These are phyloP conservation scores for Myanophis thanlyinensis DNA, from an alignment of 2,113 vertebrate species.

Conservation along the genomic window DNA sequence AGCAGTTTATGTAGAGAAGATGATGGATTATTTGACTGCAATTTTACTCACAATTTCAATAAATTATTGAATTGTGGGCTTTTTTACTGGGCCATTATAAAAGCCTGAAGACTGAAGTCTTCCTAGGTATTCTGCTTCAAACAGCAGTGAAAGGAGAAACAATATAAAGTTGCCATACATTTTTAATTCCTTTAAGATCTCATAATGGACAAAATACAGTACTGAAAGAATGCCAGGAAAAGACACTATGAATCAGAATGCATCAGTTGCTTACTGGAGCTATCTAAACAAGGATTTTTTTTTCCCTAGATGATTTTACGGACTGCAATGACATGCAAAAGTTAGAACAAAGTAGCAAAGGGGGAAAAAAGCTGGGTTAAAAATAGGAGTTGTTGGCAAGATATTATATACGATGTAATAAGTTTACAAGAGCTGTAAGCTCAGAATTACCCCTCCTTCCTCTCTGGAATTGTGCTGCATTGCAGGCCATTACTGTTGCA, in stretches of 20 bases:
- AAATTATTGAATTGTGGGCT: background rate
- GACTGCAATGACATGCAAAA: background rate
- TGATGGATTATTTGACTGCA: background rate
- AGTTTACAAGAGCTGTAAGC: background rate
- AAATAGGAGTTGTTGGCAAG: background rate
- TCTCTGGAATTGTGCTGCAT: background rate
- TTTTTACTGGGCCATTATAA: background rate
- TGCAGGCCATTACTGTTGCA: background rate
- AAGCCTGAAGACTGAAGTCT: background rate
- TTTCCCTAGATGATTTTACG: background rate
- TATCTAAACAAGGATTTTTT: background rate
- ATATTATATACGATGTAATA: background rate
- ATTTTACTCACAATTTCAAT: background rate
- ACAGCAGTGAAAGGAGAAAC: background rate
- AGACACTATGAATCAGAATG: background rate
- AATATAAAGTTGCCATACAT: slow-evolving; percentile 6
- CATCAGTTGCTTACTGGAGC: background rate
- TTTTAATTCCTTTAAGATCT: slow-evolving; percentile 9
- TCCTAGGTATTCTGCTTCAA: background rate
- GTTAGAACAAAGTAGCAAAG: background rate
- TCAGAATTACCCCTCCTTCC: background rate
- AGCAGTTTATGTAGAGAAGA: background rate
- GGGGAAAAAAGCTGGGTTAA: background rate
- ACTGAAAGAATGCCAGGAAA: background rate
- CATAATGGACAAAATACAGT: background rate